Evolutionary conservation across 64 coral and sea anemone species (phyloP).

Genomic region (Astreopora myriophthalma): DNA sequence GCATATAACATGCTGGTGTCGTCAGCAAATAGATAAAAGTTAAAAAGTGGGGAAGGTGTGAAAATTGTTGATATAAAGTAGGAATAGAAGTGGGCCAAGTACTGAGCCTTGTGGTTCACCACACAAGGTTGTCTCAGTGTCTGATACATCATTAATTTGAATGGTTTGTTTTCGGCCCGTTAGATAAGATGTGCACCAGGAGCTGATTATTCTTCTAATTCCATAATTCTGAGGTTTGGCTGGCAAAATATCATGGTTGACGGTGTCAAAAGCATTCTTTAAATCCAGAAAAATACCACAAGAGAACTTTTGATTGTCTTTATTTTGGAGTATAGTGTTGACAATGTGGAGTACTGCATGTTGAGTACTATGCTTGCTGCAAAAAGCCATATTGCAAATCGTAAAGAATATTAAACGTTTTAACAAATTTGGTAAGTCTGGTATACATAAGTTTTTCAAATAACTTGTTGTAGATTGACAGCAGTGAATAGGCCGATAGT

Average conservation of each 20-base stretch:
- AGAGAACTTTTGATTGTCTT: too few species aligned
- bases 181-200: background rate
- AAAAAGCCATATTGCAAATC: too few species aligned
- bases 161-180: background rate
- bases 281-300: too few species aligned
- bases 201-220: background rate
- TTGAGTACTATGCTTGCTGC: too few species aligned
- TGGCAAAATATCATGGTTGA: background rate
- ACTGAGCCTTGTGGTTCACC: background rate
- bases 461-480: too few species aligned
- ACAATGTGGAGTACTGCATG: too few species aligned
- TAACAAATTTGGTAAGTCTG: too few species aligned
- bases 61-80: background rate
- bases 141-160: background rate
- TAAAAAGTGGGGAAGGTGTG: background rate
- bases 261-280: too few species aligned
- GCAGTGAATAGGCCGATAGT: too few species aligned
- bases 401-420: too few species aligned
- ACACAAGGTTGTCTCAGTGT: background rate
- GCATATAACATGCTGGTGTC: background rate
- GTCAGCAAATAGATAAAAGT: background rate
- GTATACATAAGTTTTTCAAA: too few species aligned
- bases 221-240: constrained; percentile 1
- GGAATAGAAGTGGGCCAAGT: background rate
- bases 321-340: too few species aligned